These are phyloP conservation scores for Lasiurus cinereus DNA, from an alignment of 2,113 vertebrate species.

Conservation along the genomic window DNA sequence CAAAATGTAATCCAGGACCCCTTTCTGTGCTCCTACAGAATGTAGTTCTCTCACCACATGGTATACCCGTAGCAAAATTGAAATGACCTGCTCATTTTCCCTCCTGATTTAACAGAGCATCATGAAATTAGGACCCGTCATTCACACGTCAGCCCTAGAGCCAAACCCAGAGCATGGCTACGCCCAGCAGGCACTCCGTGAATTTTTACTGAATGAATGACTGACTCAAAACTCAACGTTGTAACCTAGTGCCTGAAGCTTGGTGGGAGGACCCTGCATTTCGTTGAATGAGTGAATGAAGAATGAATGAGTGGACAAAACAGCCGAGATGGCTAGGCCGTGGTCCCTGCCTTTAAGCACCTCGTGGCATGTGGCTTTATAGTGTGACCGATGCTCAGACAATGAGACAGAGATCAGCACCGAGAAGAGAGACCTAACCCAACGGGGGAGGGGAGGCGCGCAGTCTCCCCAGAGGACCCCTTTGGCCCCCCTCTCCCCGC, in stretches of 20 bases:
- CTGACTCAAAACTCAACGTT: background rate
- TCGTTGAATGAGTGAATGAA: background rate
- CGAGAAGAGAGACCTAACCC: background rate
- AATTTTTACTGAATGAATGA: background rate
- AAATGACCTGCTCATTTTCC: background rate
- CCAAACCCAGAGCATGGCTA: background rate
- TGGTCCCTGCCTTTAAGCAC: background rate
- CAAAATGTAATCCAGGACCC: background rate
- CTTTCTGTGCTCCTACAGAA: accelerated
- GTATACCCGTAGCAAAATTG: accelerated
- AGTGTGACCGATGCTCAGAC: background rate
- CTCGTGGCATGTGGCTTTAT: accelerated
- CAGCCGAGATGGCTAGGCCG: background rate
- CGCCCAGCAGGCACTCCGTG: accelerated
- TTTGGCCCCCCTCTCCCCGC: too few species aligned
- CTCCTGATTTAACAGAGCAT: background rate
- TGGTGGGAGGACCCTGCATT: background rate
- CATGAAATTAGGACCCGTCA: background rate
- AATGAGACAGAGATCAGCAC: background rate
- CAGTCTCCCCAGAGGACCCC: background rate
- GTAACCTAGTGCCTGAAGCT: background rate
- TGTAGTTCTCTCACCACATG: accelerated
- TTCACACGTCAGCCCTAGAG: background rate
- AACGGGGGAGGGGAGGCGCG: background rate
- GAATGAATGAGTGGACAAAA: background rate